Conservation (phyloP, 1,140 invertebrate species). For the Brachionus rubens region DNA sequence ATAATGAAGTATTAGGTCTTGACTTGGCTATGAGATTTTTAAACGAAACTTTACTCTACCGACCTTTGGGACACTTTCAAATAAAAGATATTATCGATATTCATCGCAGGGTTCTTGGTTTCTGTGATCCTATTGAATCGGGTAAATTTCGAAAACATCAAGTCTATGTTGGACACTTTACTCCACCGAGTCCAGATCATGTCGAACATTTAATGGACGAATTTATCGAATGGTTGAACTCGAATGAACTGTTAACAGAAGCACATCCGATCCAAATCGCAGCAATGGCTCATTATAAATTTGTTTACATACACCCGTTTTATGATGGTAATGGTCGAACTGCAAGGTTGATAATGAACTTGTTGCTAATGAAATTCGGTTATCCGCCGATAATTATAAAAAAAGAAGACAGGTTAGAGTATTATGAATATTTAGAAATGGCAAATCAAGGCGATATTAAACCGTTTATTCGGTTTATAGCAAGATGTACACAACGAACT, state of each 20-base stretch:
- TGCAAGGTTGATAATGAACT: constrained; percentile 88
- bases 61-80: constrained; percentile 68
- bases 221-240: constrained; percentile 82
- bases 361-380: constrained; percentile 93
- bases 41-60: constrained; percentile 76
- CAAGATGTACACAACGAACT: constrained; percentile 84
- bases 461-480: constrained; percentile 71
- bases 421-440: constrained; percentile 78
- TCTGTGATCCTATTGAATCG: constrained; percentile 69
- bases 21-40: constrained; percentile 92
- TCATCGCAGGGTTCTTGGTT: constrained; percentile 84
- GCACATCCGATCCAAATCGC: constrained; percentile 72
- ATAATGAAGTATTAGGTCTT: constrained; percentile 77
- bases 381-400: constrained; percentile 91
- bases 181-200: constrained; percentile 77
- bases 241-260: constrained; percentile 74
- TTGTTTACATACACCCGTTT: constrained; percentile 82
- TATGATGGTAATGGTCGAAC: constrained; percentile 84
- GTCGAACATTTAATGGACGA: constrained; percentile 78
- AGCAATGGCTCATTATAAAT: constrained; percentile 88
- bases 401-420: constrained; percentile 74
- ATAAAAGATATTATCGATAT: constrained; percentile 86
- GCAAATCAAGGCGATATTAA: constrained; percentile 79
- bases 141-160: constrained; percentile 61
- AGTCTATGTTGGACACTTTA: constrained; percentile 85